A percentile compares a stretch with the other conserved stretches of the same genome.
Conservation (phyloP, 2,888 invertebrate genomes). For the Cerastis leucographa region DNA sequence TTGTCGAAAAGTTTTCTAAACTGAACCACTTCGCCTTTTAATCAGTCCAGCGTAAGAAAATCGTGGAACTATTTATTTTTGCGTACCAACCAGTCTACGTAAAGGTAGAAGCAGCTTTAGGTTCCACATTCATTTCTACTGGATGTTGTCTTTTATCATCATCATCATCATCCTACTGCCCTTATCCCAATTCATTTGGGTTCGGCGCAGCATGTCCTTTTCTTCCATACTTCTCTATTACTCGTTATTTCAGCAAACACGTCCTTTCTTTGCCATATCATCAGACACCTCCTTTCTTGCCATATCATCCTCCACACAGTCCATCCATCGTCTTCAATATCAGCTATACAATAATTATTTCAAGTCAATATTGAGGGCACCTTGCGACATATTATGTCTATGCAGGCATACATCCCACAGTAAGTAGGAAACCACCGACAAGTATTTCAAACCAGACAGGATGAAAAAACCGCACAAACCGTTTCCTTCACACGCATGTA, state of each 20-base stretch:
- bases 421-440: neutral
- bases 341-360: neutral
- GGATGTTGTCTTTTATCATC: neutral
- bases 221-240: too few relatives aligned
- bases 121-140: neutral
- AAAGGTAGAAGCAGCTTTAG: neutral
- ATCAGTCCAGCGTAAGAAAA: neutral
- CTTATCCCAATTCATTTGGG: too few relatives aligned
- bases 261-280: too few relatives aligned
- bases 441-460: constrained; percentile 33
- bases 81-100: neutral
- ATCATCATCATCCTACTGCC: too few relatives aligned
- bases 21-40: neutral
- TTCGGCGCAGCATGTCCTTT: too few relatives aligned
- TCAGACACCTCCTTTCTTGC: too few relatives aligned
- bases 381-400: constrained; percentile 26
- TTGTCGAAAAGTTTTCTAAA: neutral
- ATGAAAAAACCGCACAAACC: constrained; percentile 52
- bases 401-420: neutral
- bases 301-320: too few relatives aligned
- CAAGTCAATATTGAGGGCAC: constrained; percentile 10
- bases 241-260: too few relatives aligned
- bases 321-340: neutral
- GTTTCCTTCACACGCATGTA: constrained; percentile 51
- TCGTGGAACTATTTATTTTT: neutral